phyloP scores from a whole-genome alignment of 2,113 vertebrate genomes.

The Neoarius graeffei region DNA sequence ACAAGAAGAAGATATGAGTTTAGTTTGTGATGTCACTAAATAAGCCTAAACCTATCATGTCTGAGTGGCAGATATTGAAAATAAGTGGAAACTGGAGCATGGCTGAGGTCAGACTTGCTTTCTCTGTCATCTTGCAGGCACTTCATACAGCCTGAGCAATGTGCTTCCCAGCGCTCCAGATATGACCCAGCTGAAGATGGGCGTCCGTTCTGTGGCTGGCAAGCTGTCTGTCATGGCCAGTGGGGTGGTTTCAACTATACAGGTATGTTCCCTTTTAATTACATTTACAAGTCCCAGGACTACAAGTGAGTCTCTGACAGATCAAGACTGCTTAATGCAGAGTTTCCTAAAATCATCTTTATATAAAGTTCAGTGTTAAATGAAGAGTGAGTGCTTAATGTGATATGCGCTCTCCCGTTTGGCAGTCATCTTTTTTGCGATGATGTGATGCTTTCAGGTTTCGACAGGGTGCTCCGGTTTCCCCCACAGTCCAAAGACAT shows the following conservation, averaged over 20 bases:
- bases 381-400: neutral
- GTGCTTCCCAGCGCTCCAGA: constrained; percentile 87
- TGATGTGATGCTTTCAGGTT: no score
- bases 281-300: neutral
- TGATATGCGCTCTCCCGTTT: neutral
- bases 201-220: constrained; percentile 89
- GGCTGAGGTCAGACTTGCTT: neutral
- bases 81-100: neutral
- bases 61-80: neutral
- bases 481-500: no score
- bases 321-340: neutral
- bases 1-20: neutral
- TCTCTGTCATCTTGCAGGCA: constrained; percentile 59
- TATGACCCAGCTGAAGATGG: constrained; percentile 91
- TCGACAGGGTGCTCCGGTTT: no score
- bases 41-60: neutral
- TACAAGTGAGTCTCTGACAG: neutral
- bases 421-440: neutral
- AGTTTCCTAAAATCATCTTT: neutral
- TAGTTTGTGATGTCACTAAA: neutral
- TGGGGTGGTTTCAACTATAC: constrained; percentile 90
- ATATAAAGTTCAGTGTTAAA: neutral
- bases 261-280: constrained; percentile 74
- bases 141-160: constrained; percentile 80
- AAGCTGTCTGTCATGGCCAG: constrained; percentile 94